A percentile compares a stretch with the other conserved stretches of the same genome.
Conservation (phyloP, 2,797 vertebrate genomes). For the Anomalospiza imberbis region DNA sequence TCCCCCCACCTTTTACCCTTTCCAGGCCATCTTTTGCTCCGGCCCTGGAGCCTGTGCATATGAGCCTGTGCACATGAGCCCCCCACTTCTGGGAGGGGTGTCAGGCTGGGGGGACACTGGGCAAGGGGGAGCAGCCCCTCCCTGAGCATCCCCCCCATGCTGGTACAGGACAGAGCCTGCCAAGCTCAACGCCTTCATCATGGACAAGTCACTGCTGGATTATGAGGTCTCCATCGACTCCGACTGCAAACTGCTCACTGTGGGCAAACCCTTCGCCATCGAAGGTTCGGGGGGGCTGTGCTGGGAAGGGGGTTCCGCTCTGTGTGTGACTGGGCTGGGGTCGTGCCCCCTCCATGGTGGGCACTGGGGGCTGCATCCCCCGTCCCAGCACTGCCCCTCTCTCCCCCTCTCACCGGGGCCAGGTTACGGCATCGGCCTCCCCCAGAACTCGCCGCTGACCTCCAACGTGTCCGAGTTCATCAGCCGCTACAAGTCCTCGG, state of each 20-base stretch:
- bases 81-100: background rate
- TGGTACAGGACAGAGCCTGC: slow-evolving; percentile 86
- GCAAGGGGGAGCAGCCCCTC: background rate
- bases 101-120: accelerated
- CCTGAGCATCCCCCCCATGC: background rate
- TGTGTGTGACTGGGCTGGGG: background rate
- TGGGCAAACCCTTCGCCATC: slow-evolving; percentile 91
- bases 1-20: background rate
- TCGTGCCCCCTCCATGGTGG: accelerated
- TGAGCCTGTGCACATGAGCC: accelerated
- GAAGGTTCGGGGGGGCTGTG: slow-evolving; percentile 75
- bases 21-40: background rate
- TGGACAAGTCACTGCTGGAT: slow-evolving; percentile 91
- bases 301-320: background rate
- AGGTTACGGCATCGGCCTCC: slow-evolving; percentile 83
- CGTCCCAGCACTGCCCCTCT: accelerated
- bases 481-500: slow-evolving; percentile 85
- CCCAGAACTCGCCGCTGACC: slow-evolving; percentile 82
- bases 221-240: slow-evolving; percentile 93
- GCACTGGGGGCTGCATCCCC: background rate
- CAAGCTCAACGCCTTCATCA: slow-evolving; percentile 90
- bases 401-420: background rate
- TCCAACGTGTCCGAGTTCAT: slow-evolving; percentile 85
- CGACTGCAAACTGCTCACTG: slow-evolving; percentile 88
- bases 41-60: background rate